phyloP scores from a whole-genome alignment of 2,888 invertebrate genomes.

The Willowsia nigromaculata region DNA sequence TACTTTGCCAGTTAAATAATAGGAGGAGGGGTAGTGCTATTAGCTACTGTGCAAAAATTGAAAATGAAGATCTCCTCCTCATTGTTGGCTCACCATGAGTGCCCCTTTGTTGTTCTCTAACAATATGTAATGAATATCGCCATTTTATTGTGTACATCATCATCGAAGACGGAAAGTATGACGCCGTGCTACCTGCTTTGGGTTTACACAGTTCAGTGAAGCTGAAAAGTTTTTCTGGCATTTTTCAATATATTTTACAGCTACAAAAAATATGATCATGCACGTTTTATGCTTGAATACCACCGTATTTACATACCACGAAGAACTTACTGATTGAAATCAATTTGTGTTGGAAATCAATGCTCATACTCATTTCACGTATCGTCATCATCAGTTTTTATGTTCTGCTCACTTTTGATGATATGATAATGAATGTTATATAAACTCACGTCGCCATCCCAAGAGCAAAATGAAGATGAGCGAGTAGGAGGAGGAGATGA shows the following conservation, averaged over 20 bases:
- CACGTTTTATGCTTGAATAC: background rate
- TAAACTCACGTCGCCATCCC: background rate
- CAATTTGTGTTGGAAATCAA: background rate
- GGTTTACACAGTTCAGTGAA: background rate
- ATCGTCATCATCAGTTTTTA: background rate
- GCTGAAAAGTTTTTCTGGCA: background rate
- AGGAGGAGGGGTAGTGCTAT: conserved; percentile 29
- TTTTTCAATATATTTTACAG: background rate
- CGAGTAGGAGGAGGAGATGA: conserved; percentile 58
- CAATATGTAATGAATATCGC: conserved; percentile 12
- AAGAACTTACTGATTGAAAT: background rate
- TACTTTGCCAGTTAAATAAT: conserved; percentile 24
- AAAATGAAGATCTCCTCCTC: conserved; percentile 28
- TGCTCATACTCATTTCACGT: background rate
- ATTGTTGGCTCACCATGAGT: conserved; percentile 14
- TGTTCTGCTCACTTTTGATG: background rate
- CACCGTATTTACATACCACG: background rate
- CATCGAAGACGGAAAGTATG: background rate
- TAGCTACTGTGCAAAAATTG: conserved; percentile 37
- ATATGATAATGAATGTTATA: background rate
- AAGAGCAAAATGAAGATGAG: conserved; percentile 40
- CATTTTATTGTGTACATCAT: conserved; percentile 20
- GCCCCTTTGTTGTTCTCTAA: conserved; percentile 43
- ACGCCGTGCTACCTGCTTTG: conserved; percentile 21
- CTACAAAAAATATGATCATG: background rate